Evolutionary conservation across 2,113 vertebrate species (phyloP).

Genomic region (Notarius lentiginosus): DNA sequence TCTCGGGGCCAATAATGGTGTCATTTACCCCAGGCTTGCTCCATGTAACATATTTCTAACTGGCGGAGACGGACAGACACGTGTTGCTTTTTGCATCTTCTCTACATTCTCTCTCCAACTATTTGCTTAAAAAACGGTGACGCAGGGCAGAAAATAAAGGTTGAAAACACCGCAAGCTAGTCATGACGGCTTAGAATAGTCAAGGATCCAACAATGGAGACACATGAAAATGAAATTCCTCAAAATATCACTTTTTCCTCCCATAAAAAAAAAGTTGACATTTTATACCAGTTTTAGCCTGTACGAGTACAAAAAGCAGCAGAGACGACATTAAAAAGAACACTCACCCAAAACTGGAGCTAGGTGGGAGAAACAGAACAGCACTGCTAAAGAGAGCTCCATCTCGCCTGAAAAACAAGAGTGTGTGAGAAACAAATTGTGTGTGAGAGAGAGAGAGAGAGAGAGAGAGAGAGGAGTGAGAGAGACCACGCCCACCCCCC

Average conservation of each 20-base stretch:
- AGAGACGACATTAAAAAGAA: background rate
- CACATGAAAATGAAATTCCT: background rate
- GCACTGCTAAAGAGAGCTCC: conserved; percentile 66
- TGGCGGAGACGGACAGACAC: background rate
- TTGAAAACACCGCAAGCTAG: background rate
- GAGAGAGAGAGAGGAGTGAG: background rate
- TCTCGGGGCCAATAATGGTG: background rate
- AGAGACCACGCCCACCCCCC: no score
- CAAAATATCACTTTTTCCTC: background rate
- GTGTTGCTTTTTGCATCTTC: background rate
- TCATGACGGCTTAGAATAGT: background rate
- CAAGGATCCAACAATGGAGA: background rate
- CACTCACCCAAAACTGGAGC: conserved; percentile 71
- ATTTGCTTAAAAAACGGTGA: conserved; percentile 1
- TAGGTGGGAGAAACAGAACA: conserved; percentile 62
- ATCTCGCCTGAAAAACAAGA: conserved; percentile 62
- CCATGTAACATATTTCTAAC: background rate
- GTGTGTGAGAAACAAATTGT: background rate
- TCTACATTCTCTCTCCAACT: background rate
- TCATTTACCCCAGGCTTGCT: background rate
- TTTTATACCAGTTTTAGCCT: background rate
- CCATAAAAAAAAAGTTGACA: background rate
- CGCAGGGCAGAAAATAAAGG: background rate
- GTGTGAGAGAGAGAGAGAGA: background rate
- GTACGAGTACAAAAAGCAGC: background rate